These are phyloP conservation scores for Saguinus midas DNA, from an alignment of 2,113 vertebrate species.

Conservation along the genomic window DNA sequence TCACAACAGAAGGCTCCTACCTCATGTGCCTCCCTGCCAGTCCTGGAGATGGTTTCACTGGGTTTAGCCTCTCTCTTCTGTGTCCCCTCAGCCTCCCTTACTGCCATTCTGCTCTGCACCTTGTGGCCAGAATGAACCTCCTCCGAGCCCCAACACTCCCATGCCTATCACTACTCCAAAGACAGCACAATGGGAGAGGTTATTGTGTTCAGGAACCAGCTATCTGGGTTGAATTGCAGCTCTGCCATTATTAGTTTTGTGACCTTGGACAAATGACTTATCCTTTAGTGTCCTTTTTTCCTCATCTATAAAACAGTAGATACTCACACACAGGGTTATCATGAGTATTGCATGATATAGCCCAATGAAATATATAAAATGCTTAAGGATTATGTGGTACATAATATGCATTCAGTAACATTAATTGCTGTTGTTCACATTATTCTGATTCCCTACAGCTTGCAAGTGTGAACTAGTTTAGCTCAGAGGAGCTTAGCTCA, in stretches of 20 bases:
- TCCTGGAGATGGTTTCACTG: neutral
- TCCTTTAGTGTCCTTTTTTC: neutral
- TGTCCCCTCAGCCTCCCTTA: too few species aligned
- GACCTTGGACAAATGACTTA: neutral
- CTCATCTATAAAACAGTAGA: neutral
- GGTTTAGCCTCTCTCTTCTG: neutral
- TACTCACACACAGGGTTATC: neutral
- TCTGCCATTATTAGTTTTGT: neutral
- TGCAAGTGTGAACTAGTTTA: neutral
- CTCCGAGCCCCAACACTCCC: neutral
- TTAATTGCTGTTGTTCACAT: neutral
- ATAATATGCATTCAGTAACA: neutral
- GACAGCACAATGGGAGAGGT: accelerated
- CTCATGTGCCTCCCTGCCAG: neutral
- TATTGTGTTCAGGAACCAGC: neutral
- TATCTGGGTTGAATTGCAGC: neutral
- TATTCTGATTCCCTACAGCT: neutral
- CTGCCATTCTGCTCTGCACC: neutral
- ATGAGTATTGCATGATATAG: neutral
- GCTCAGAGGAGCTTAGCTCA: neutral
- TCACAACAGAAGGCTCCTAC: neutral
- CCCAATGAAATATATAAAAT: neutral
- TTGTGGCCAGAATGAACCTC: neutral
- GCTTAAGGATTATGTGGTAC: neutral
- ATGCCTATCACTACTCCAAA: neutral